phyloP scores from a whole-genome alignment of 2,113 vertebrate species.

The Oryzias javanicus region DNA sequence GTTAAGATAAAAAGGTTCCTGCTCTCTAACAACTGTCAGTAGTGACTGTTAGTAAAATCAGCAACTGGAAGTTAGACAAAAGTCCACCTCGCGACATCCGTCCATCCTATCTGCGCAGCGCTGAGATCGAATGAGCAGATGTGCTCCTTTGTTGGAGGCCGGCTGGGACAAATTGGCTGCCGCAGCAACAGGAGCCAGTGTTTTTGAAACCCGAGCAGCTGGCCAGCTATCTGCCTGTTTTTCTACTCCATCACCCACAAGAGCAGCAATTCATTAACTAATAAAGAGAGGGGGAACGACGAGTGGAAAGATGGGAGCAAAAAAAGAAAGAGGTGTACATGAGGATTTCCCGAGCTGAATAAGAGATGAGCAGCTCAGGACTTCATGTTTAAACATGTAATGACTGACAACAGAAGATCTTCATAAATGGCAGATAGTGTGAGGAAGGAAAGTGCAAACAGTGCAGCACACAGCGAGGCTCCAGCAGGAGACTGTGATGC shows the following conservation, averaged over 20 bases:
- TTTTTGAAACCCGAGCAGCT: conserved; percentile 76
- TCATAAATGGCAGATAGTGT: not conserved
- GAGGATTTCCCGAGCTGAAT: conserved; percentile 11
- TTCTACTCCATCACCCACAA: conserved; percentile 69
- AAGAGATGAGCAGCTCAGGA: not conserved
- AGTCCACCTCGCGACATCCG: conserved; percentile 12
- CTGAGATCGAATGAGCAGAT: conserved; percentile 71
- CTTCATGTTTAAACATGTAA: not conserved
- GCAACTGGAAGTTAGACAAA: conserved; percentile 9
- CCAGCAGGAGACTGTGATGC: too few relatives aligned
- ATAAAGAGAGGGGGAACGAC: conserved; percentile 41
- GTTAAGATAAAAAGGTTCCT: too few relatives aligned
- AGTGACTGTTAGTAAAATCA: not conserved
- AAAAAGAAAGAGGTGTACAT: not conserved
- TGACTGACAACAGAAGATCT: not conserved
- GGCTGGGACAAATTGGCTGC: conserved; percentile 68
- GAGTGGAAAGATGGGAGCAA: not conserved
- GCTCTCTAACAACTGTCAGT: not conserved
- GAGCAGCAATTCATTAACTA: conserved; percentile 77
- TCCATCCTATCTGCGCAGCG: conserved; percentile 43
- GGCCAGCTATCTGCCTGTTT: conserved; percentile 67
- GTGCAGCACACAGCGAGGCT: not conserved
- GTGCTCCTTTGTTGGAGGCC: conserved; percentile 66
- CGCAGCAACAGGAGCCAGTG: conserved; percentile 70
- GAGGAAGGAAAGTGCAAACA: not conserved